phyloP scores from a whole-genome alignment of 1,140 invertebrate species.

The Chironomus striatipennis region DNA sequence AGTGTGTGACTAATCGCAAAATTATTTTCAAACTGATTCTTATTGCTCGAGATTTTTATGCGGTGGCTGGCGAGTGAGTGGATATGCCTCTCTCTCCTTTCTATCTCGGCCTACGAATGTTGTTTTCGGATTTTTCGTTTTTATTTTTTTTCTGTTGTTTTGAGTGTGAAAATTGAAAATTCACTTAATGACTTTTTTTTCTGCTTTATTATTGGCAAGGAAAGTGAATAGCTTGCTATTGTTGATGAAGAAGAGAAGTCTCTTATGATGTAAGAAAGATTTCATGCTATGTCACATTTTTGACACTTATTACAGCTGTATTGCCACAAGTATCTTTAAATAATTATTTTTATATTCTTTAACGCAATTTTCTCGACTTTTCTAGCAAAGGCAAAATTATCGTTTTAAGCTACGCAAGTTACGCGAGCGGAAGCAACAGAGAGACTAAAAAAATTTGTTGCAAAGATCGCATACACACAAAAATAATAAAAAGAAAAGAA shows the following conservation, averaged over 20 bases:
- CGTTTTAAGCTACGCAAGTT: not conserved
- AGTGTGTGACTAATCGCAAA: conserved; percentile 11
- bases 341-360: too few species aligned
- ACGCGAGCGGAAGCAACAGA: not conserved
- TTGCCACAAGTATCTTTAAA: too few species aligned
- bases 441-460: not conserved
- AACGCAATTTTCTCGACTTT: too few species aligned
- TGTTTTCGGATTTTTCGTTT: too few species aligned
- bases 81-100: not conserved
- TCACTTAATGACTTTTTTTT: not conserved
- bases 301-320: too few species aligned
- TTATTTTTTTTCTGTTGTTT: too few species aligned
- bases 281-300: too few species aligned
- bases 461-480: not conserved
- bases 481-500: not conserved
- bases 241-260: too few species aligned
- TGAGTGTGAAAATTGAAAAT: too few species aligned
- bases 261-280: too few species aligned
- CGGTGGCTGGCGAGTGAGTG: too few species aligned
- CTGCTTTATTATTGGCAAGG: not conserved
- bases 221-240: not conserved
- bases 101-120: not conserved
- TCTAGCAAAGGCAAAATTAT: too few species aligned
- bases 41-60: not conserved
- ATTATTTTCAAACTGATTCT: conserved; percentile 4